phyloP scores from a whole-genome alignment of 2,888 invertebrate species.

The Mayetiola destructor region DNA sequence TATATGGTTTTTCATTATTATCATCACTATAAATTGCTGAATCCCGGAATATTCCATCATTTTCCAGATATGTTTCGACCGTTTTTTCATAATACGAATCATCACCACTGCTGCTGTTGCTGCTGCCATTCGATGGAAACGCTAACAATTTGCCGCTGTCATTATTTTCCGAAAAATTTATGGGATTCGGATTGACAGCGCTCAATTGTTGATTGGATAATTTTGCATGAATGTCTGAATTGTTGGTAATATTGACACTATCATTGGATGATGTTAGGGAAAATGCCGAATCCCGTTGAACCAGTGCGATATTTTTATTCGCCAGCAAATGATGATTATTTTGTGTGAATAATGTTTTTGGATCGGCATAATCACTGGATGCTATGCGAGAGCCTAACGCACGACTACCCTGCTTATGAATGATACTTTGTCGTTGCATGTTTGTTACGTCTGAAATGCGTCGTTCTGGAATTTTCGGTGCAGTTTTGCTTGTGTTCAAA shows the following conservation, averaged over 20 bases:
- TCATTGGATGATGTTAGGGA: slow-evolving; percentile 35
- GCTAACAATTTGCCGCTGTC: neutral
- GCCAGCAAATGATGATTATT: slow-evolving; percentile 23
- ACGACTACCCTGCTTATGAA: slow-evolving; percentile 67
- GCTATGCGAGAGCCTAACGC: slow-evolving; percentile 77
- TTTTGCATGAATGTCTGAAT: neutral
- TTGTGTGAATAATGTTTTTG: slow-evolving; percentile 48
- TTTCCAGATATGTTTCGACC: slow-evolving; percentile 50
- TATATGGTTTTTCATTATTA: slow-evolving; percentile 16
- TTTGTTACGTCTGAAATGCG: slow-evolving; percentile 32
- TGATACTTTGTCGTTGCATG: slow-evolving; percentile 32
- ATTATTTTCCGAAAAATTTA: neutral
- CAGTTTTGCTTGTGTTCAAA: slow-evolving; percentile 24
- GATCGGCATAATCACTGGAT: slow-evolving; percentile 73
- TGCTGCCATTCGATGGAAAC: neutral
- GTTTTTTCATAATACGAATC: slow-evolving; percentile 64
- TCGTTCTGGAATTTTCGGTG: slow-evolving; percentile 29
- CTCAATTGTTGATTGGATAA: slow-evolving; percentile 24
- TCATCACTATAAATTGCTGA: slow-evolving; percentile 70
- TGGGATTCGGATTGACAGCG: slow-evolving; percentile 13
- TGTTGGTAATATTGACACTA: slow-evolving; percentile 24
- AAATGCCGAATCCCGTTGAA: slow-evolving; percentile 33
- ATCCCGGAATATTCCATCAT: slow-evolving; percentile 57
- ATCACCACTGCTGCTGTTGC: slow-evolving; percentile 21
- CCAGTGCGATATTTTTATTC: slow-evolving; percentile 23